phyloP scores from a whole-genome alignment of 2,888 invertebrate species.

The Agonopterix arenella region DNA sequence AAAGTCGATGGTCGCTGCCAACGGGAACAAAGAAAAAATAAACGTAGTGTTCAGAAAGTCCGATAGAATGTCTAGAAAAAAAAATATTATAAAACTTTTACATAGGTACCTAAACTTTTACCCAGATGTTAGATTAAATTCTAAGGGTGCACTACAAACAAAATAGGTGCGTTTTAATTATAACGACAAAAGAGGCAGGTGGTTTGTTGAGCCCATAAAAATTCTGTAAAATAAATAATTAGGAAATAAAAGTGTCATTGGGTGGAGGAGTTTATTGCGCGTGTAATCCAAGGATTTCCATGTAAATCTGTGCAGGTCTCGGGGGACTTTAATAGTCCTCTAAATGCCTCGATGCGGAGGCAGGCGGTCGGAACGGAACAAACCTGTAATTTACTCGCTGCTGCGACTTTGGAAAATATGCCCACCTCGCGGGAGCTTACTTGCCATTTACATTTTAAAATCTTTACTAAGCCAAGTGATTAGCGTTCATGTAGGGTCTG shows the following conservation, averaged over 20 bases:
- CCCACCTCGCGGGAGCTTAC: constrained; percentile 23
- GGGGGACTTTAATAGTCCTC: constrained; percentile 53
- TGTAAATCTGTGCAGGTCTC: constrained; percentile 48
- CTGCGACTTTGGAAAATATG: constrained; percentile 39
- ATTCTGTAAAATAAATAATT: constrained; percentile 5
- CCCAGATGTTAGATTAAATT: too few relatives aligned
- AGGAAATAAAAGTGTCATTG: constrained; percentile 26
- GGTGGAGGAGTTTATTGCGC: constrained; percentile 29
- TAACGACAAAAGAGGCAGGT: background rate
- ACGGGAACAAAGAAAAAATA: background rate
- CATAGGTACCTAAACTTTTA: too few relatives aligned
- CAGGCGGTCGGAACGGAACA: constrained; percentile 32
- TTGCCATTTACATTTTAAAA: constrained; percentile 23
- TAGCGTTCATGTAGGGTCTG: constrained; percentile 7
- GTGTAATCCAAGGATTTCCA: constrained; percentile 42
- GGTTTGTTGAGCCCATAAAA: background rate
- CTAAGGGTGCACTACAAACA: too few relatives aligned
- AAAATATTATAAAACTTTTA: too few relatives aligned
- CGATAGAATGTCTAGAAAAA: too few relatives aligned
- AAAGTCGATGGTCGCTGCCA: constrained; percentile 1
- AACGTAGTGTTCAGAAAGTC: too few relatives aligned
- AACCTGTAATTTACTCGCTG: constrained; percentile 49
- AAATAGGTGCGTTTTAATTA: background rate
- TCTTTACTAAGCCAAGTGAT: constrained; percentile 12
- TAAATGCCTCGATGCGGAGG: constrained; percentile 45